A percentile compares a stretch with the other conserved stretches of the same genome.
These are phyloP conservation scores for Dicrurus megarhynchus DNA, from an alignment of 2,113 vertebrate genomes.

Conservation along the genomic window DNA sequence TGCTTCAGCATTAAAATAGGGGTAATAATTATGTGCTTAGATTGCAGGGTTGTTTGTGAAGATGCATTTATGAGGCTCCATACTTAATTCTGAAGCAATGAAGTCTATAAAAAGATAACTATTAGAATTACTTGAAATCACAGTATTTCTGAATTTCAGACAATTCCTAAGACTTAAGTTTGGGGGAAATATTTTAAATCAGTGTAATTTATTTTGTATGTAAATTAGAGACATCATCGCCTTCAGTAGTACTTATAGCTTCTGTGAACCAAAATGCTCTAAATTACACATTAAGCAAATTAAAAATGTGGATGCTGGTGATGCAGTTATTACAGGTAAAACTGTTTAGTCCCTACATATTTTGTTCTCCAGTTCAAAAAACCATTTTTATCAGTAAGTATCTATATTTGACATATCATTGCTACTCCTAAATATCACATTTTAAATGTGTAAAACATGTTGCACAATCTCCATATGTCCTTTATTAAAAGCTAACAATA, in stretches of 20 bases:
- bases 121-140: background rate
- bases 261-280: background rate
- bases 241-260: background rate
- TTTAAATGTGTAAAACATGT: background rate
- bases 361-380: background rate
- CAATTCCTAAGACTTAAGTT: background rate
- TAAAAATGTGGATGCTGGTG: background rate
- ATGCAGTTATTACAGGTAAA: background rate
- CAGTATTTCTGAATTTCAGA: background rate
- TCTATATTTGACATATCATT: background rate
- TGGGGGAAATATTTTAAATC: background rate
- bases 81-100: background rate
- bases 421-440: background rate
- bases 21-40: background rate
- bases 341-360: background rate
- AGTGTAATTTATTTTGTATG: background rate
- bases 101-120: background rate
- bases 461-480: background rate
- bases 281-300: background rate
- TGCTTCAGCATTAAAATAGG: background rate
- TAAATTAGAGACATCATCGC: background rate
- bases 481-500: background rate
- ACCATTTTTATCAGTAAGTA: background rate
- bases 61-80: background rate
- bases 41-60: background rate